A percentile compares a stretch with the other conserved stretches of the same genome.
Evolutionary conservation across 2,113 vertebrate genomes (phyloP).

Genomic region (Alexandromys fortis): DNA sequence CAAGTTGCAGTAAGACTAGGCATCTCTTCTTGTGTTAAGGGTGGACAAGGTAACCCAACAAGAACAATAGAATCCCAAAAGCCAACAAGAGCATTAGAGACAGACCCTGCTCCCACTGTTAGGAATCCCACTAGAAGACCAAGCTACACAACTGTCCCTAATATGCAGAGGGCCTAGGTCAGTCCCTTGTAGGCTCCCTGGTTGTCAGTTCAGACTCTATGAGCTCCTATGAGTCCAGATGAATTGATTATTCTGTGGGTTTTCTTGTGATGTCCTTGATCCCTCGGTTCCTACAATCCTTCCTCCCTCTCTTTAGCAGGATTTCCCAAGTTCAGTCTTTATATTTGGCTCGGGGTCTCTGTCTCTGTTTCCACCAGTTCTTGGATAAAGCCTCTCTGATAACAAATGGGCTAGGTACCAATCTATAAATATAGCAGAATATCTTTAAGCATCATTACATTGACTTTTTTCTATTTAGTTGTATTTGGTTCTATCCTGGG

Average conservation of each 20-base stretch:
- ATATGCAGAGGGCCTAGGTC: background rate
- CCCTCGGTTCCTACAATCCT: background rate
- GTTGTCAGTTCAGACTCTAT: background rate
- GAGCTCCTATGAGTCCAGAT: background rate
- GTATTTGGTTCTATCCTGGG: background rate
- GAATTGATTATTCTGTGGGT: background rate
- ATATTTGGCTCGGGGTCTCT: background rate
- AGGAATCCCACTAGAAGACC: background rate
- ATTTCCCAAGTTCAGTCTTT: background rate
- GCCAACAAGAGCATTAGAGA: background rate
- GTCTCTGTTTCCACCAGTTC: background rate
- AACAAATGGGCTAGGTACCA: background rate
- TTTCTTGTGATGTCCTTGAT: background rate
- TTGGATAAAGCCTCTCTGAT: background rate
- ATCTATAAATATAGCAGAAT: background rate
- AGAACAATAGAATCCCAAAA: background rate
- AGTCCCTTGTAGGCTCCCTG: background rate
- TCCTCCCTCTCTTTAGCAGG: background rate
- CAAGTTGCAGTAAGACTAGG: background rate
- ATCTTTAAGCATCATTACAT: background rate
- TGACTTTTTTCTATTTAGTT: background rate
- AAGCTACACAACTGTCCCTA: background rate
- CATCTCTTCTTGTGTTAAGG: background rate
- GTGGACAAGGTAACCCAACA: background rate
- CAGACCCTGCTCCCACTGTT: background rate